These are phyloP conservation scores for Saturnia japonica DNA, from an alignment of 2,888 invertebrate species.

Conservation along the genomic window DNA sequence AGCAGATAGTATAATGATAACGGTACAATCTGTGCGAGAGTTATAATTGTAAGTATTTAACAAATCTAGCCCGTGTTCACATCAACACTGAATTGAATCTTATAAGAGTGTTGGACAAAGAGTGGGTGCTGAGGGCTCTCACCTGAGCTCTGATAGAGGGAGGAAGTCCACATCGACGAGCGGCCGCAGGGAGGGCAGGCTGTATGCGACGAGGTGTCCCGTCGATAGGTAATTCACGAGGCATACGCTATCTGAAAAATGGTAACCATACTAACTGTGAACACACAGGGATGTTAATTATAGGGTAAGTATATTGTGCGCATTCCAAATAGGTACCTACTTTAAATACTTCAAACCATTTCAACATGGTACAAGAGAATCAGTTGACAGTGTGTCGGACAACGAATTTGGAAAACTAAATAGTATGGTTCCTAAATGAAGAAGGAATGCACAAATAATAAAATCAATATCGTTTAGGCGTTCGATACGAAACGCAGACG, in stretches of 20 bases:
- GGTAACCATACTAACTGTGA: no score
- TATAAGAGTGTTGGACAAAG: conserved; percentile 20
- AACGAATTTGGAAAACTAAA: no score
- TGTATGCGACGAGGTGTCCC: conserved; percentile 96
- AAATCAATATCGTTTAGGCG: no score
- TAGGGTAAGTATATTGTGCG: no score
- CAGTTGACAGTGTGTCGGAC: no score
- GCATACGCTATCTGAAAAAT: conserved; percentile 92
- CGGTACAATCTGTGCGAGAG: conserved; percentile 34
- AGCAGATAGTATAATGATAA: conserved; percentile 22
- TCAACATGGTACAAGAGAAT: no score
- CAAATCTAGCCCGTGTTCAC: conserved; percentile 36
- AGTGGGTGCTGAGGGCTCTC: conserved; percentile 46
- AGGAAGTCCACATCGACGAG: conserved; percentile 97
- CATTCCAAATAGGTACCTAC: no score
- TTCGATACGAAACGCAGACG: no score
- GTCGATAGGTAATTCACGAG: conserved; percentile 96
- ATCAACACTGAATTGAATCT: conserved; percentile 34
- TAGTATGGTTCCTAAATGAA: no score
- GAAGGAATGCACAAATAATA: no score
- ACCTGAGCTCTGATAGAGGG: conserved; percentile 96
- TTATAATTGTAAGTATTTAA: conserved; percentile 22
- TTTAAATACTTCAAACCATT: no score
- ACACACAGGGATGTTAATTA: no score
- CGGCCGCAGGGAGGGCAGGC: conserved; percentile 96